Conservation (phyloP, 2,888 invertebrate species). For the Agrochola circellaris region DNA sequence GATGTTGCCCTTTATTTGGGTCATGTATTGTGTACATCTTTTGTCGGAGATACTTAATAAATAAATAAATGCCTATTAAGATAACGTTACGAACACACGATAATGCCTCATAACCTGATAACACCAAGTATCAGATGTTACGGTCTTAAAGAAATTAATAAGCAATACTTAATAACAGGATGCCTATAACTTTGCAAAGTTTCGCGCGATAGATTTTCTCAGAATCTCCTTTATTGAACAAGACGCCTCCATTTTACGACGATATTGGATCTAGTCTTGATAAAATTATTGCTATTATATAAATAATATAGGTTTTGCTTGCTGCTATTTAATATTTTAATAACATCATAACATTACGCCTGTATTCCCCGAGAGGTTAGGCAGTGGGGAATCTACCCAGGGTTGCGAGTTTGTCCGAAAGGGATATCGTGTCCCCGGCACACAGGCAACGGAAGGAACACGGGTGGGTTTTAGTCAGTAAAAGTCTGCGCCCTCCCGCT, state of each 20-base stretch:
- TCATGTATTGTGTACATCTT: no score
- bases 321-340: background rate
- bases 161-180: background rate
- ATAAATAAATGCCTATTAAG: background rate
- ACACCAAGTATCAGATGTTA: slow-evolving; percentile 5
- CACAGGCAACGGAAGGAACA: no score
- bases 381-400: no score
- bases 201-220: background rate
- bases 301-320: background rate
- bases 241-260: background rate
- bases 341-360: no score
- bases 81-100: background rate
- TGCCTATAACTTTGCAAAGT: background rate
- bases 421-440: no score
- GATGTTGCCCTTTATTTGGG: no score
- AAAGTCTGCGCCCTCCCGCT: no score
- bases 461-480: no score
- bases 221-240: slow-evolving; percentile 11
- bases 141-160: slow-evolving; percentile 13
- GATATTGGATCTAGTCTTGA: background rate
- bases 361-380: no score
- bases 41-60: no score
- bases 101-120: background rate
- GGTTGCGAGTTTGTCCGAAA: no score
- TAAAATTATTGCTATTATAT: background rate